phyloP scores from a whole-genome alignment of 2,113 vertebrate species.

The Cynocephalus volans region DNA sequence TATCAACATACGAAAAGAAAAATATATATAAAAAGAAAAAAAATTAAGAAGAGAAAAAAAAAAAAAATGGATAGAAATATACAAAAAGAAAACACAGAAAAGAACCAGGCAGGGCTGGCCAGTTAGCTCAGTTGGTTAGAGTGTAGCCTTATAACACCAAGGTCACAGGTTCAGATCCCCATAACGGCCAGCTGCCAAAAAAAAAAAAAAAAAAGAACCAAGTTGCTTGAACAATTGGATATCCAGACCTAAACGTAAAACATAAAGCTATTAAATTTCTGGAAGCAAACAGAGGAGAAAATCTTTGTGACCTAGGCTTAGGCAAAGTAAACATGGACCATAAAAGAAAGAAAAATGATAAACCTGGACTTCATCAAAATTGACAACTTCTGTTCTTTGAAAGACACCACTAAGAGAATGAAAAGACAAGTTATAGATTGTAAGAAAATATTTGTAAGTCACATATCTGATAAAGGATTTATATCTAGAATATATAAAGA shows the following conservation, averaged over 20 bases:
- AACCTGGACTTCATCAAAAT: neutral
- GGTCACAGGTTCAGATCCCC: too few relatives aligned
- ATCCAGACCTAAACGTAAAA: constrained; percentile 2
- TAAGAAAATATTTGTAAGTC: neutral
- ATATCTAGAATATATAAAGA: neutral
- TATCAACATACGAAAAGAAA: too few relatives aligned
- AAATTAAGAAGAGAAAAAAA: too few relatives aligned
- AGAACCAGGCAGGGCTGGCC: too few relatives aligned
- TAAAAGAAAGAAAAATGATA: neutral
- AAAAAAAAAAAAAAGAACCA: too few relatives aligned
- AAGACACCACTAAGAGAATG: constrained; percentile 1
- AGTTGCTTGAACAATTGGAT: too few relatives aligned
- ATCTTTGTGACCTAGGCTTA: neutral
- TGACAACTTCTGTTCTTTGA: neutral
- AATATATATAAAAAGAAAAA: too few relatives aligned
- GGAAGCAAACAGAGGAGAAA: neutral
- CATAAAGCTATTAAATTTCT: neutral
- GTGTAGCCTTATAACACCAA: too few relatives aligned
- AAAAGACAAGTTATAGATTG: neutral
- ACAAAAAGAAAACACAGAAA: too few relatives aligned
- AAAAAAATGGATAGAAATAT: too few relatives aligned
- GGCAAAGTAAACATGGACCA: neutral
- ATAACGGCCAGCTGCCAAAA: too few relatives aligned
- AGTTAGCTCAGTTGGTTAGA: too few relatives aligned
- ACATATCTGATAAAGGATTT: neutral